phyloP scores from a whole-genome alignment of 2,888 invertebrate genomes.

The Chloromyia formosa region DNA sequence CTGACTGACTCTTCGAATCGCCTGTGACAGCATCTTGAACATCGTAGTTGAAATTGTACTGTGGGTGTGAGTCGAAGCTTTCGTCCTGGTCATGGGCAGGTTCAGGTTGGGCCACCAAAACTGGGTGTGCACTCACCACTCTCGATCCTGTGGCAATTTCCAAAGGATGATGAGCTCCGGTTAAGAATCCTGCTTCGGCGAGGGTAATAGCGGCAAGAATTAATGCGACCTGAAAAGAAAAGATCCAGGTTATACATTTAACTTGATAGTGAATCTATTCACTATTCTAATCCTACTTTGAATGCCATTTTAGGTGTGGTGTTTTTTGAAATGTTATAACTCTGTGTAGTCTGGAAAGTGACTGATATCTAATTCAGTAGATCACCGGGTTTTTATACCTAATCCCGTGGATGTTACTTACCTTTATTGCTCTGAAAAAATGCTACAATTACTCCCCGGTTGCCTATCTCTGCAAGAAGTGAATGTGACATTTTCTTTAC shows the following conservation, averaged over 20 bases:
- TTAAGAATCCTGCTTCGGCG: constrained; percentile 56
- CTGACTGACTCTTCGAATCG: constrained; percentile 60
- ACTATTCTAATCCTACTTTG: constrained; percentile 52
- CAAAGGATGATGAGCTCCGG: constrained; percentile 52
- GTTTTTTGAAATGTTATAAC: not conserved
- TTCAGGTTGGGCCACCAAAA: constrained; percentile 38
- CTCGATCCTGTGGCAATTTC: not conserved
- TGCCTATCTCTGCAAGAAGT: not conserved
- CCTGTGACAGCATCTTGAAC: constrained; percentile 60
- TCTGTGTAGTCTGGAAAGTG: constrained; percentile 7
- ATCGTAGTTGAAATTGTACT: constrained; percentile 59
- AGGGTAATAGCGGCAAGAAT: constrained; percentile 55
- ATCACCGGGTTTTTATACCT: constrained; percentile 20
- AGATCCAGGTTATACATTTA: not conserved
- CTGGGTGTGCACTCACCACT: constrained; percentile 46
- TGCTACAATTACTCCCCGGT: no score
- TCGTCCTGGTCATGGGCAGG: constrained; percentile 55
- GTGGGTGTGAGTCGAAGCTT: constrained; percentile 58
- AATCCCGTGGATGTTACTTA: no score
- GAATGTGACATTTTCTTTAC: not conserved
- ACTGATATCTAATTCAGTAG: constrained; percentile 14
- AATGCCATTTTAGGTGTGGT: constrained; percentile 54
- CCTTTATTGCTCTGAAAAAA: no score
- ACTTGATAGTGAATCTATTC: not conserved
- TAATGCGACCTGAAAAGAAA: constrained; percentile 53